Evolutionary conservation across 23 tunicate genomes (phyloP), one percentile per base, ranked within the genome.

Genomic region (Trididemnum nubilum): DNA sequence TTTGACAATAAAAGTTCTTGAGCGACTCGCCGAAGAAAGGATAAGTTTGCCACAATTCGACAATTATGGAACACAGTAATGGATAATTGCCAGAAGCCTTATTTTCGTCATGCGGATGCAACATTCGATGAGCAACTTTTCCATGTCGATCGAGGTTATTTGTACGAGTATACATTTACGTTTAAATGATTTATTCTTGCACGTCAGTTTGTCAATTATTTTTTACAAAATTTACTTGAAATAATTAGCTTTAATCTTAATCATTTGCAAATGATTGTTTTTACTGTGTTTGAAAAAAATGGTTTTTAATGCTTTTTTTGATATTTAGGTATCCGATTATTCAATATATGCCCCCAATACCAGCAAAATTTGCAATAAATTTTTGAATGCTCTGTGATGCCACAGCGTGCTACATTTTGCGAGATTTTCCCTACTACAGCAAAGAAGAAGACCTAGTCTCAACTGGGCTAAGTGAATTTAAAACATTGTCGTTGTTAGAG

Each of bases 121-220:
- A 77, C 67, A 77, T 9, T 77, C 2, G 81, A 77, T 77, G 81
- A 77, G 81, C 81, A 52, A 54, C 81, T 77, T 57, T 77, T 77
- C 28, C 67, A 31, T 77, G 81, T 77, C 66, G 81, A 77, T 29
- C 81, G 29, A 77, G 67, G 81, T 77, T 27, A 51, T n/a, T 77
- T 51, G 2, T 73, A 2, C 33, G 21, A 18, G 21, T 15, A 7
- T 7, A 28, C 5, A 15, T 22, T 7, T 70, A 7, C 39, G 9
- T 70, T 49, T 9, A 49, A 49, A 12, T 49, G 18, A 9, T 49
- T 9, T 49, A 49, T 12, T 49, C 57, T 49, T 49, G 57, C 57
- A 18, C 18, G 57, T 49, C 18, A 49, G 12, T 18, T 18, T 49
- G 57, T 49, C 12, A 28, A 28, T 34, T 7, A 25, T 63, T 69